Percentiles rank a stretch among this genome's conserved stretches.
These are phyloP conservation scores for Bombus waltoni DNA, from an alignment of 1,140 invertebrate species.

Conservation along the genomic window DNA sequence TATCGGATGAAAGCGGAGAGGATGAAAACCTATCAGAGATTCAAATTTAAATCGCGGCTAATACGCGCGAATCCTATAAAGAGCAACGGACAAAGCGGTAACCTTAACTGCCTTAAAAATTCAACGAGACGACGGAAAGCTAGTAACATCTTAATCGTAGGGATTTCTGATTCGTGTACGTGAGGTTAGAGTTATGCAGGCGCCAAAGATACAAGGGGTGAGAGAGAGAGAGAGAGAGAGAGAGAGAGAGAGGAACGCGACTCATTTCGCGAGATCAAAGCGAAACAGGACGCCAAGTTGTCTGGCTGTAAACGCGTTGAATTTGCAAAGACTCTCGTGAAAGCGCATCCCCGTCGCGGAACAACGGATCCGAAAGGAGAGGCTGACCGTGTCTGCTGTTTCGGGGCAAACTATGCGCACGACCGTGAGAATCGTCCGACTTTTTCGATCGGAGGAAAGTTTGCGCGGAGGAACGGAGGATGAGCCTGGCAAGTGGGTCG, in stretches of 20 bases:
- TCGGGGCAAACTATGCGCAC: neutral
- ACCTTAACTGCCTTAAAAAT: neutral
- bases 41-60: too few relatives aligned
- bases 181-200: neutral
- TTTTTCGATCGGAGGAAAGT: slow-evolving; percentile 3
- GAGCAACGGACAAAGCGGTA: too few relatives aligned
- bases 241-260: slow-evolving; percentile 48
- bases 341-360: slow-evolving; percentile 5
- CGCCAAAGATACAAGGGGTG: too few relatives aligned
- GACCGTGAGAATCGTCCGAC: slow-evolving; percentile 19
- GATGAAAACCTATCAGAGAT: too few relatives aligned
- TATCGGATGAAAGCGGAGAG: too few relatives aligned
- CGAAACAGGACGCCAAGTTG: slow-evolving; percentile 48
- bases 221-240: neutral
- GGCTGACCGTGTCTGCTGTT: neutral
- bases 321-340: slow-evolving; percentile 17
- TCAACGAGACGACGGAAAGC: neutral
- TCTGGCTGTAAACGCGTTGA: slow-evolving; percentile 34
- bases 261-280: slow-evolving; percentile 61
- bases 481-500: slow-evolving; percentile 2
- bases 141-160: too few relatives aligned
- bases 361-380: slow-evolving; percentile 15
- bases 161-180: neutral
- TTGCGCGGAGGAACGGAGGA: neutral
- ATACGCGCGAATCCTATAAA: too few relatives aligned